These are phyloP conservation scores for Nansenia antarctica DNA, from an alignment of 2,113 vertebrate genomes.

Conservation along the genomic window DNA sequence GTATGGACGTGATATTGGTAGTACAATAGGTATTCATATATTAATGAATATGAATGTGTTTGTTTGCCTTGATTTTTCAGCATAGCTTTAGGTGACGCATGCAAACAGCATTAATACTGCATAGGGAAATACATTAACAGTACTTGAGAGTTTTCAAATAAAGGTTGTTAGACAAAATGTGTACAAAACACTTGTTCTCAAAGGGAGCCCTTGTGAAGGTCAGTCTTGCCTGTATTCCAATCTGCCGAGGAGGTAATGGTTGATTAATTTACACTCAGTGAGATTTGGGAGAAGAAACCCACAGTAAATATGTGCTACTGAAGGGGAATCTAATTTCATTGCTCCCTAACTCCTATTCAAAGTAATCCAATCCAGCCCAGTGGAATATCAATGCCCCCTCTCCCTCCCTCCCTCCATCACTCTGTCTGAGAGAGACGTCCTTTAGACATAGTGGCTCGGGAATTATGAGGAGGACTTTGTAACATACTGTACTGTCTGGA, in stretches of 20 bases:
- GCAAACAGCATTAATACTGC: not conserved
- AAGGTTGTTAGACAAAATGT: not conserved
- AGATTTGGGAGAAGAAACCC: too few relatives aligned
- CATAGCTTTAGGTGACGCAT: not conserved
- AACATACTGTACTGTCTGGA: too few relatives aligned
- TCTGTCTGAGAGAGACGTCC: too few relatives aligned
- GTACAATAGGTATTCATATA: not conserved
- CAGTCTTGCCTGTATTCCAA: not conserved
- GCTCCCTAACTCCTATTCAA: too few relatives aligned
- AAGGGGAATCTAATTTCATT: too few relatives aligned
- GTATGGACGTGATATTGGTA: not conserved
- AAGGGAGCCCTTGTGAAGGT: not conserved
- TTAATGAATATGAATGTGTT: not conserved
- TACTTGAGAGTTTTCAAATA: not conserved
- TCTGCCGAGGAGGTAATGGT: not conserved
- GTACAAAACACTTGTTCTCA: not conserved
- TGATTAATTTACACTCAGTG: constrained; percentile 1
- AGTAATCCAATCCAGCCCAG: too few relatives aligned
- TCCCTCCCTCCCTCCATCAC: too few relatives aligned
- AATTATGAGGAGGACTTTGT: too few relatives aligned
- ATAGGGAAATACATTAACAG: not conserved
- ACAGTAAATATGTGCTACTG: too few relatives aligned
- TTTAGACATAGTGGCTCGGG: too few relatives aligned
- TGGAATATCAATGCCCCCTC: too few relatives aligned
- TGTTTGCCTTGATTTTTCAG: not conserved